Base-by-base conservation (phyloP, 2,888 invertebrate genomes). In the Mesochorus sp. region DNA sequence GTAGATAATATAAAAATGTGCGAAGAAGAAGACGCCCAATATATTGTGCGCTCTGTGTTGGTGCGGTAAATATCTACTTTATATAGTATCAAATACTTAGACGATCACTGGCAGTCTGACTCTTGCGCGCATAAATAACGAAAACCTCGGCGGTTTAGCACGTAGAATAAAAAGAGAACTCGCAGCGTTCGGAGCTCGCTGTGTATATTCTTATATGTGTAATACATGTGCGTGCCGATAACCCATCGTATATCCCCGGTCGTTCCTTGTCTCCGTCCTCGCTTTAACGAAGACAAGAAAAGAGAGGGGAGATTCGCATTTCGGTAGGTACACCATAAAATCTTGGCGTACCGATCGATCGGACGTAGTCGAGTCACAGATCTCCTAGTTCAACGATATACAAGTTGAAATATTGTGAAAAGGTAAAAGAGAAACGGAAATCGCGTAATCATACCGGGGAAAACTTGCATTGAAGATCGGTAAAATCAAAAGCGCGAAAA, bases 241-340 rank as follows among this genome's bases (percentile, higher is more conserved):
- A n/a, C n/a, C n/a, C n/a, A n/a, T n/a, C 34, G 34, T 34, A 8
- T 10, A 1, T 2, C 6, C 34, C 34, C 19, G 39, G n/a, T 28
- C 37, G 21, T 61, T 28, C 17, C n/a, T 26, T 17, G 55, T 19
- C 28, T 8, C 17, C 37, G 53, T 42, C 39, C 26, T 61, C 71
- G 57, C n/a, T n/a, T 4, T 37, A 34, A 62, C 24, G 42, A 12
- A 62, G 14, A 26, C 42, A 47, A 19, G 49, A 53, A 37, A 14
- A 55, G 80, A 78, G 84, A 83, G 86, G 82, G 81, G 55, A 82
- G 85, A 37, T 61, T 10, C 24, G 44, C 79, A 84, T 86, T 86
- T 86, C 79, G 83, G 82, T 51, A 26, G 79, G 78, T 81, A 77
- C 79, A 82, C 76, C 84, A 86, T 86, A 86, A 86, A 86, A 73